Evolutionary conservation across 1,140 invertebrate genomes (phyloP), one percentile per base, ranked within the genome.

Genomic region (Galendromus occidentalis): DNA sequence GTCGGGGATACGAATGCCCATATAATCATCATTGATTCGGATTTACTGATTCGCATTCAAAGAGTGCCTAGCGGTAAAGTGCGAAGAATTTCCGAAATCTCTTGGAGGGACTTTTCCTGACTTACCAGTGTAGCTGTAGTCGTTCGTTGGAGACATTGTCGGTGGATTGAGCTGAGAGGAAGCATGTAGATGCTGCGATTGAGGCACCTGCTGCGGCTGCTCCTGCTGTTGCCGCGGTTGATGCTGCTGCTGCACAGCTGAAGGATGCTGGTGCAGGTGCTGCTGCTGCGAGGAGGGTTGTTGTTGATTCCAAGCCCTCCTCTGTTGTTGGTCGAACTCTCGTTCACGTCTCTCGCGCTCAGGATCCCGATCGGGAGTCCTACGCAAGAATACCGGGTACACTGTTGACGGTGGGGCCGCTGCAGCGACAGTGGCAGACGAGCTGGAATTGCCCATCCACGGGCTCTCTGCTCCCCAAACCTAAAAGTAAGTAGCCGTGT

Each of bases 91-190:
- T 22, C 28, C 14, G 7, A 47, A 7, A 7, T 22, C 14, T 4
- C 14, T 14, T 47, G 4, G 14, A 7, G 4, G 7, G 45, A 7
- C 51, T 59, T 17, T 59, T 22, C 14, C 2, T 59, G 12, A 9
- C 22, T 33, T 2, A 59, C 51, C 51, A 59, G 25, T 59, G 25
- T 59, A 59, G 51, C 51, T 59, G 20, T 59, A 59, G 33, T 59
- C 51, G 51, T 59, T 59, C 51, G 51, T 59, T 29, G 51, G 51
- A 25, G 51, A 59, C 25, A 59, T 33, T 17, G 51, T 25, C 14
- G 51, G 51, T 14, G 51, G 51, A 59, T 59, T 25, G 14, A 14
- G 25, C 22, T 29, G 51, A 25, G 25, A 12, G 2, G 51, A 17
- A 4, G 33, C n/a, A 25, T 59, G 22, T 2, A 59, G 20, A 59